Evolutionary conservation across 2,797 vertebrate species (phyloP).

Genomic region (Gymnodraco acuticeps): DNA sequence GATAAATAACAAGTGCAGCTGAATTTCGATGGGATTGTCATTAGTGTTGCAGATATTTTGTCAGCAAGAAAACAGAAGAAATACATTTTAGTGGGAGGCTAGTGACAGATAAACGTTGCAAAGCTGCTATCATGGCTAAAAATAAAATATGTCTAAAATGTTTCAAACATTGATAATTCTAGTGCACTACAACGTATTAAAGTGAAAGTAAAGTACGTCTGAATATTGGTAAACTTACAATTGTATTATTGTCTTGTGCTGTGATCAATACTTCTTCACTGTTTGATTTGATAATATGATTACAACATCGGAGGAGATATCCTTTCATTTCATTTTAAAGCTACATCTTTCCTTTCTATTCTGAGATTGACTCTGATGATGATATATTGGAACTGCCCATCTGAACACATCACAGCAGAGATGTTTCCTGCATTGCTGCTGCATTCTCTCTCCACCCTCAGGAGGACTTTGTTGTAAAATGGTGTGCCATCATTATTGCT

Average conservation of each 20-base stretch:
- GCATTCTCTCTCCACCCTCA: conserved; percentile 3
- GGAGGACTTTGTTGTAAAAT: background rate
- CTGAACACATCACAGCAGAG: conserved; percentile 1
- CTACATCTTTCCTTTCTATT: too few relatives aligned
- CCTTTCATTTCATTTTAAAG: too few relatives aligned
- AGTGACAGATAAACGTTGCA: background rate
- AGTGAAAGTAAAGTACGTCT: too few relatives aligned
- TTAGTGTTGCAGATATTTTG: background rate
- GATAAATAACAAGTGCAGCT: too few relatives aligned
- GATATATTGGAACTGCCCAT: background rate
- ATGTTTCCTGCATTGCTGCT: conserved; percentile 12
- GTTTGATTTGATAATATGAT: too few relatives aligned
- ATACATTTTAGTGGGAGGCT: background rate
- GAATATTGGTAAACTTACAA: too few relatives aligned
- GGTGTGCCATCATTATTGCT: background rate
- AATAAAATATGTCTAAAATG: background rate
- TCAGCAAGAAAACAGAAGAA: background rate
- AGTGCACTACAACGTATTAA: too few relatives aligned
- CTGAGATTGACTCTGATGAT: background rate
- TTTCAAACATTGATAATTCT: background rate
- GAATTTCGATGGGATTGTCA: background rate
- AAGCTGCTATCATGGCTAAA: background rate
- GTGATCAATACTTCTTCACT: too few relatives aligned
- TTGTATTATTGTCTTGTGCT: too few relatives aligned
- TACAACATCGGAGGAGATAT: too few relatives aligned